Percentiles rank a stretch among this genome's conserved stretches.
Evolutionary conservation across 2,113 vertebrate species (phyloP).

Genomic region (Tachuris rubrigastra): DNA sequence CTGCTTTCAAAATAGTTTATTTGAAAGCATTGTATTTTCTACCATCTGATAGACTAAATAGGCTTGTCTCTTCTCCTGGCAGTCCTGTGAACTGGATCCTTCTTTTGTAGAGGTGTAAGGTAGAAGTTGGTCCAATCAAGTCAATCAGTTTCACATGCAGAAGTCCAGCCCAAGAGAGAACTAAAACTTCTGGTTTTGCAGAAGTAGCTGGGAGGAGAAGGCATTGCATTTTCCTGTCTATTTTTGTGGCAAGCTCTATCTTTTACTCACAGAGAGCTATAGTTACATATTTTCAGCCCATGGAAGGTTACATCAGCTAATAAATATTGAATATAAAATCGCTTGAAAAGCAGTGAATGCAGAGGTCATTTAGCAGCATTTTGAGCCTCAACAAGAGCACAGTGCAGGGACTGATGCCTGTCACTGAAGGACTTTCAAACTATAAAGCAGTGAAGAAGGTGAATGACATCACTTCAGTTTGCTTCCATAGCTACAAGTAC

Average conservation of each 20-base stretch:
- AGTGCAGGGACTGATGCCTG: neutral
- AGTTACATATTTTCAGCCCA: neutral
- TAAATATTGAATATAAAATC: neutral
- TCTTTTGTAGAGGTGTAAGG: neutral
- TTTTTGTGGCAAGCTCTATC: neutral
- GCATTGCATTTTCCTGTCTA: slow-evolving; percentile 4
- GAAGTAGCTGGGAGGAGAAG: slow-evolving; percentile 7
- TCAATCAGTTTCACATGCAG: neutral
- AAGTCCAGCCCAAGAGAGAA: neutral
- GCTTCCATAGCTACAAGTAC: neutral
- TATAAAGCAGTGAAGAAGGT: neutral
- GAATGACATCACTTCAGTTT: neutral
- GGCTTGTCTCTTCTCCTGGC: neutral
- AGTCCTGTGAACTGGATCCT: neutral
- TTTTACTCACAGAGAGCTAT: neutral
- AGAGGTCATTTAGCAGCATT: neutral
- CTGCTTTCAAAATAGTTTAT: neutral
- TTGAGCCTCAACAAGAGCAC: neutral
- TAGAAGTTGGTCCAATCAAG: neutral
- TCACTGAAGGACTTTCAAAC: neutral
- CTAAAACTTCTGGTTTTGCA: slow-evolving; percentile 25
- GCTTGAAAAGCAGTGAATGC: neutral
- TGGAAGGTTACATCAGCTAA: neutral
- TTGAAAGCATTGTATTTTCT: neutral
- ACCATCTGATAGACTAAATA: neutral